Percentiles rank a stretch among this genome's conserved stretches.
These are phyloP conservation scores for Crenichthys baileyi DNA, from an alignment of 2,797 vertebrate genomes.

Conservation along the genomic window DNA sequence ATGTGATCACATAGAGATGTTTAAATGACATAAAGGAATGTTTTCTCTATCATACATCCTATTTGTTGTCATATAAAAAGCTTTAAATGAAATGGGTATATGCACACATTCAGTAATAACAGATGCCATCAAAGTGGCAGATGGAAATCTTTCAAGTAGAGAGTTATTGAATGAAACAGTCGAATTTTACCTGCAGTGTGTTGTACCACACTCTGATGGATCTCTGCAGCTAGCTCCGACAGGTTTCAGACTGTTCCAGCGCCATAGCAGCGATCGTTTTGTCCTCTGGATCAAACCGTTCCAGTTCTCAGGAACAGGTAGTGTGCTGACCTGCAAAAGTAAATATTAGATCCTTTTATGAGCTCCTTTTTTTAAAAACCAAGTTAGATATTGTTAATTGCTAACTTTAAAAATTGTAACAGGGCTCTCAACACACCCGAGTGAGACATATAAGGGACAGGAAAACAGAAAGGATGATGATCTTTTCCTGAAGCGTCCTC, in stretches of 20 bases:
- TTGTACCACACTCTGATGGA: conserved; percentile 78
- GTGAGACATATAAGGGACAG: conserved; percentile 61
- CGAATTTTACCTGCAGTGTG: conserved; percentile 77
- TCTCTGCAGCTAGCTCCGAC: conserved; percentile 80
- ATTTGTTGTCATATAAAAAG: neutral
- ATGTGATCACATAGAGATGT: neutral
- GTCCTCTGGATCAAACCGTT: conserved; percentile 72
- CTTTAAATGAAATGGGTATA: neutral
- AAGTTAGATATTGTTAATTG: too few species aligned
- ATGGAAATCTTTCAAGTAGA: neutral
- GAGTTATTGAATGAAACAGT: neutral
- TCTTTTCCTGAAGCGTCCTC: conserved; percentile 55
- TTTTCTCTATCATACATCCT: neutral
- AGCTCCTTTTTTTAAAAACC: neutral
- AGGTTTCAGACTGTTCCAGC: conserved; percentile 84
- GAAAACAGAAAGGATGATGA: conserved; percentile 58
- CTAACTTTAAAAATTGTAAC: neutral
- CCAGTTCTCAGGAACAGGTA: conserved; percentile 68
- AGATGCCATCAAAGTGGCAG: neutral
- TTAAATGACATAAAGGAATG: neutral
- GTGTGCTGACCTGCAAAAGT: conserved; percentile 67
- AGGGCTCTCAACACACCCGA: conserved; percentile 69
- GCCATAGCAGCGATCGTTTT: conserved; percentile 82
- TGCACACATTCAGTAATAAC: neutral
- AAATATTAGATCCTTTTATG: neutral